Conservation (phyloP, 1,140 invertebrate genomes). For the Pachypeltis micranthus region DNA sequence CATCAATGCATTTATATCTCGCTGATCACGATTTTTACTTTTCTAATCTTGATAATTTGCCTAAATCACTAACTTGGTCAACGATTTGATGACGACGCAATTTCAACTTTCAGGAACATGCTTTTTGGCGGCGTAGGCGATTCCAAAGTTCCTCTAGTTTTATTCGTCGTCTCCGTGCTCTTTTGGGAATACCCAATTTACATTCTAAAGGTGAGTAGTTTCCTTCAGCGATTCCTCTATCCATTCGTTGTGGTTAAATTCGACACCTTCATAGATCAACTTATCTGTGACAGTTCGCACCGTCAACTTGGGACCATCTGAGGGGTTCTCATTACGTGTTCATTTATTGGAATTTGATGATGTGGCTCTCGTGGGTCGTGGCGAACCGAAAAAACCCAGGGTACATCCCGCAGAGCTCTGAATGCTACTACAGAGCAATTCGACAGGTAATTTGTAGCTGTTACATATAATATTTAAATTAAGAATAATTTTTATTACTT, state of each 20-base stretch:
- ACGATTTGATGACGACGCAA: neutral
- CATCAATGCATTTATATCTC: too few species aligned
- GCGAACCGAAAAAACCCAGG: slow-evolving; percentile 80
- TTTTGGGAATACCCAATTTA: slow-evolving; percentile 91
- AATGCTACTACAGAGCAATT: slow-evolving; percentile 77
- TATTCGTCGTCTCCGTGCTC: slow-evolving; percentile 72
- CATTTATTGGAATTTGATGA: slow-evolving; percentile 75
- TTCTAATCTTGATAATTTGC: too few species aligned
- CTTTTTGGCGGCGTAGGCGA: slow-evolving; percentile 80
- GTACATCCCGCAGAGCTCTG: slow-evolving; percentile 75
- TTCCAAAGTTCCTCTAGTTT: slow-evolving; percentile 72
- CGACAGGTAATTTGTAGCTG: slow-evolving; percentile 56
- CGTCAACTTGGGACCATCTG: slow-evolving; percentile 79
- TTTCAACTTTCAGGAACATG: slow-evolving; percentile 46
- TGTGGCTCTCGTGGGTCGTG: slow-evolving; percentile 87
- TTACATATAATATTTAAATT: neutral
- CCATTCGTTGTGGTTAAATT: neutral
- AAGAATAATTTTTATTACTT: neutral
- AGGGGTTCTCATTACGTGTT: slow-evolving; percentile 77
- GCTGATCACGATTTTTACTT: too few species aligned
- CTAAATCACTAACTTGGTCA: too few species aligned
- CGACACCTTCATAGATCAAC: too few species aligned
- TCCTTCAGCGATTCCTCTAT: too few species aligned
- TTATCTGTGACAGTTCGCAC: slow-evolving; percentile 61
- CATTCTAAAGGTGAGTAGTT: slow-evolving; percentile 59